Evolutionary conservation across 2,113 vertebrate genomes (phyloP).

Genomic region (Microcebus murinus): DNA sequence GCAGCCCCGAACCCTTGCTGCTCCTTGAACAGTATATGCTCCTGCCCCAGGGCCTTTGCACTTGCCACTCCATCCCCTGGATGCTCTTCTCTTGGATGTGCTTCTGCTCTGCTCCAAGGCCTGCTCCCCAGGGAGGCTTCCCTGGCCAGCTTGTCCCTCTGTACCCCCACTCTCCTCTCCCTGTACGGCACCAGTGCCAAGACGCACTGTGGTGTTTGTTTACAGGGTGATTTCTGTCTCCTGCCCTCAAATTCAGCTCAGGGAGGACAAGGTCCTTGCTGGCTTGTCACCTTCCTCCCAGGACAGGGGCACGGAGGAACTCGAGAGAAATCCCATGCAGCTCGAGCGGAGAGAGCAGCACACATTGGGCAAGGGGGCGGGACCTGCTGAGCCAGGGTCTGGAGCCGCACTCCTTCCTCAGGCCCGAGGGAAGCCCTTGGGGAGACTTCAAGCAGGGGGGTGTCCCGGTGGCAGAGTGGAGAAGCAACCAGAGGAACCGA

Average conservation of each 20-base stretch:
- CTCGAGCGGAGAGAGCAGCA: rapidly evolving
- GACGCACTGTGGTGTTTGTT: rapidly evolving
- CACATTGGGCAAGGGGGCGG: rapidly evolving
- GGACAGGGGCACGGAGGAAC: background rate
- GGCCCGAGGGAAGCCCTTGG: background rate
- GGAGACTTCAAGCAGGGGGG: background rate
- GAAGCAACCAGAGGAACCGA: background rate
- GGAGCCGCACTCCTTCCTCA: too few species aligned
- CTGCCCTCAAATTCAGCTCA: rapidly evolving
- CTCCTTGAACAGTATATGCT: rapidly evolving
- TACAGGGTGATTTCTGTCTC: background rate
- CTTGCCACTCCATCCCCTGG: background rate
- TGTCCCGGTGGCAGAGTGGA: background rate
- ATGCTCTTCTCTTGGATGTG: background rate
- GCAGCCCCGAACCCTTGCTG: background rate
- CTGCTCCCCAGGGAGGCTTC: too few species aligned
- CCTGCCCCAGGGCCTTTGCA: background rate
- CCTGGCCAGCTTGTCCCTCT: rapidly evolving
- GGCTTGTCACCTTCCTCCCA: rapidly evolving
- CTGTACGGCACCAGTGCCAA: rapidly evolving
- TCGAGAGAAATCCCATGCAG: rapidly evolving
- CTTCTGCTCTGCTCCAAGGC: background rate
- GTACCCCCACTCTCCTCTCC: background rate
- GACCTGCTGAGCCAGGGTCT: background rate
- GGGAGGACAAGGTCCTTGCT: too few species aligned